Evolutionary conservation across 2,797 vertebrate genomes (phyloP).

Genomic region (Lepilemur ruficaudatus): DNA sequence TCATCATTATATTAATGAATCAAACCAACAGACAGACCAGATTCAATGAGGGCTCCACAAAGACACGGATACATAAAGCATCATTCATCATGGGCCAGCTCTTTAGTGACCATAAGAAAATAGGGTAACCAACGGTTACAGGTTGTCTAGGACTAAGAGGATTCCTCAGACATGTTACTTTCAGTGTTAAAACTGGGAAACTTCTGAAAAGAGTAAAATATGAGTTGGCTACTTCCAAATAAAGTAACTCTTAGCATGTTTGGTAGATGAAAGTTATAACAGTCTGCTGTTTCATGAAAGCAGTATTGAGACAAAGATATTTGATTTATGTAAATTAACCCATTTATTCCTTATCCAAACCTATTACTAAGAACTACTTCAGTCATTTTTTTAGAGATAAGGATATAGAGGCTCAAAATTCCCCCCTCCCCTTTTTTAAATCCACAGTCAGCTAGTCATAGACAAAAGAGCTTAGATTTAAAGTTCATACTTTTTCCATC

Average conservation of each 20-base stretch:
- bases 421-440: background rate
- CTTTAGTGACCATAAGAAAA: background rate
- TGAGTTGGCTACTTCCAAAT: background rate
- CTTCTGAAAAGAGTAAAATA: background rate
- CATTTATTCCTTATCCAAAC: background rate
- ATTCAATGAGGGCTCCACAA: background rate
- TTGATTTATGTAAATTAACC: background rate
- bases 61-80: accelerated
- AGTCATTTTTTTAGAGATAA: background rate
- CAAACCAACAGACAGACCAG: background rate
- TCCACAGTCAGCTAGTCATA: background rate
- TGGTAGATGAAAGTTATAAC: background rate
- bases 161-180: background rate
- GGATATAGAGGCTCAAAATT: background rate
- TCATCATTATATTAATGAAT: background rate
- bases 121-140: background rate
- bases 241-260: background rate
- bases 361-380: background rate
- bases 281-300: background rate
- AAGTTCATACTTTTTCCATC: background rate
- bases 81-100: too few species aligned
- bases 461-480: background rate
- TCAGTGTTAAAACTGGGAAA: background rate
- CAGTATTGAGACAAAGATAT: background rate
- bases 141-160: background rate